Evolutionary conservation across 2,888 invertebrate species (phyloP), one percentile per base, ranked within the genome.

Genomic region (Heteromurus nitidus): DNA sequence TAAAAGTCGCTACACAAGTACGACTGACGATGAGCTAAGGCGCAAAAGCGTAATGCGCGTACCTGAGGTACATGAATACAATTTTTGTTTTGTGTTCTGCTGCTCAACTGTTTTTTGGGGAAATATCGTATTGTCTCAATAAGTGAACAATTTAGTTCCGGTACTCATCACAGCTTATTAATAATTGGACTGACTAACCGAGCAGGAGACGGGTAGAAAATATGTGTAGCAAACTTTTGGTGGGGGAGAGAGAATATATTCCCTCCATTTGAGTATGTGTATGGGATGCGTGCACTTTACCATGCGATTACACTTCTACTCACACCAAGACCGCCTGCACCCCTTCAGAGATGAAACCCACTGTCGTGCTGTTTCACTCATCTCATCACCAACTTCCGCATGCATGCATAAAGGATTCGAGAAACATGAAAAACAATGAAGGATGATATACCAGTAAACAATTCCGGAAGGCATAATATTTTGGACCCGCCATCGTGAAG

Each of bases 81-180:
- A n/a, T n/a, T n/a, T n/a, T n/a, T n/a, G n/a, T n/a, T n/a, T n/a
- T n/a, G n/a, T n/a, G n/a, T n/a, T n/a, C n/a, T n/a, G n/a, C n/a
- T n/a, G n/a, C n/a, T n/a, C n/a, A n/a, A n/a, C n/a, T n/a, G n/a
- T n/a, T n/a, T n/a, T n/a, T n/a, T n/a, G n/a, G n/a, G n/a, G n/a
- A n/a, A n/a, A n/a, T 36, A 36, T 36, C 36, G 36, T 36, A 36
- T 36, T n/a, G n/a, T n/a, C n/a, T n/a, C n/a, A n/a, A n/a, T 76
- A 31, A 36, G n/a, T 24, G 26, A 58, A 76, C 58, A 67, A 79
- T 70, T 79, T 72, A 72, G 79, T 79, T 79, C 79, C 79, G 79
- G 79, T 72, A 42, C 70, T 79, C 79, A 72, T 65, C 79, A 70
- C 62, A 30, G 9, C 55, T 44, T 67, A 55, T 55, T 55, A 42